Percentiles rank a stretch among this genome's conserved stretches.
Conservation (phyloP, 1,140 invertebrate genomes). For the Ceratosolen solmsi region DNA sequence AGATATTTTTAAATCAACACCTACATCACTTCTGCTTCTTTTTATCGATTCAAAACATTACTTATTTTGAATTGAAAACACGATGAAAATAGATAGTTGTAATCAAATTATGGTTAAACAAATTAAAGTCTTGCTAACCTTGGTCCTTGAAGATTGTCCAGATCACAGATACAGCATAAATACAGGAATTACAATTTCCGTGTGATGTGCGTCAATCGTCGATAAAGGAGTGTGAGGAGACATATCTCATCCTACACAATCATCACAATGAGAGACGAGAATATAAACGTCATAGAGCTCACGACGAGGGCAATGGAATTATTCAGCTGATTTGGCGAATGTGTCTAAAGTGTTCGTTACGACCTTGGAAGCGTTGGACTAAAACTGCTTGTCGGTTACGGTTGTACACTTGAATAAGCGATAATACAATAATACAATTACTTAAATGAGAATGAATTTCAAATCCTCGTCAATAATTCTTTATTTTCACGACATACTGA, state of each 20-base stretch:
- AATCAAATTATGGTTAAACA: background rate
- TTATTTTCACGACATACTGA: background rate
- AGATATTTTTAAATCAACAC: conserved; percentile 41
- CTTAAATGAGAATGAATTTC: conserved; percentile 26
- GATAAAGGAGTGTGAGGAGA: conserved; percentile 1
- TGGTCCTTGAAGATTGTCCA: background rate
- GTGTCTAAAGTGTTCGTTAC: background rate
- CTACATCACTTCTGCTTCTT: background rate
- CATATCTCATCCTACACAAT: background rate
- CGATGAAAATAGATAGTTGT: background rate
- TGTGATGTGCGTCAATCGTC: conserved; percentile 22
- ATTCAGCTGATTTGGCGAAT: background rate
- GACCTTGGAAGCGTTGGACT: background rate
- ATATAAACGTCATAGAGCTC: background rate
- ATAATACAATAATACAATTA: background rate
- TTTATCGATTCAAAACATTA: background rate
- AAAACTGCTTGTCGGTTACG: background rate
- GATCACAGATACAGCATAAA: background rate
- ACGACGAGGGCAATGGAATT: background rate
- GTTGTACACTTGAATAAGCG: background rate
- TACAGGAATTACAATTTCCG: background rate
- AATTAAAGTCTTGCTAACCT: conserved; percentile 5
- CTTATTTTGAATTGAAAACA: background rate
- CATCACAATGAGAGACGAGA: background rate
- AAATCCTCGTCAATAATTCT: conserved; percentile 38